A percentile compares a stretch with the other conserved stretches of the same genome.
phyloP scores from a whole-genome alignment of 2,797 vertebrate species.

The Sebastes cheni region DNA sequence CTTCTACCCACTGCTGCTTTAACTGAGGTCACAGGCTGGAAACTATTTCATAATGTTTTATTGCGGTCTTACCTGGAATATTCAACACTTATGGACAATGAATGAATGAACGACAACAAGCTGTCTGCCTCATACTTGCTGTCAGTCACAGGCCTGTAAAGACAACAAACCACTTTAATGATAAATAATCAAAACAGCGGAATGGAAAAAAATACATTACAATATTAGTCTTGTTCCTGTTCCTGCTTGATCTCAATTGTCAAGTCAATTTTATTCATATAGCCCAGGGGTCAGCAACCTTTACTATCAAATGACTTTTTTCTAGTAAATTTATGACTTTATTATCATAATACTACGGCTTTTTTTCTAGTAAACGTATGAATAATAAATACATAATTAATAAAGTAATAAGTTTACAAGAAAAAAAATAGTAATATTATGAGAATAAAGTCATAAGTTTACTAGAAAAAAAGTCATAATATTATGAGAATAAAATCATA shows the following conservation, averaged over 20 bases:
- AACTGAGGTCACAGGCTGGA: background rate
- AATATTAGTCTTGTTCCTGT: background rate
- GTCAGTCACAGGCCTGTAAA: constrained; percentile 17
- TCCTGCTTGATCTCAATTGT: background rate
- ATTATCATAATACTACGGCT: too few relatives aligned
- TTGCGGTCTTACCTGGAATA: constrained; percentile 41
- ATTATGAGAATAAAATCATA: too few relatives aligned
- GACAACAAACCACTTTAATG: background rate
- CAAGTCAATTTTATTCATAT: background rate
- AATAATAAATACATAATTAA: too few relatives aligned
- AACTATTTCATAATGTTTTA: background rate
- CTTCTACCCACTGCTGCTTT: too few relatives aligned
- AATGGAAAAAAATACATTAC: background rate
- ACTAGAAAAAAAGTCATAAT: too few relatives aligned
- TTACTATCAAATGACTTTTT: too few relatives aligned
- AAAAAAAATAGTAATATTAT: too few relatives aligned
- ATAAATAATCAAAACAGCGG: background rate
- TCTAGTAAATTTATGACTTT: too few relatives aligned
- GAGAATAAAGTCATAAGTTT: too few relatives aligned
- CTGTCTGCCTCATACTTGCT: constrained; percentile 1
- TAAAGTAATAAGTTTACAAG: too few relatives aligned
- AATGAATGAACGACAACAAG: background rate
- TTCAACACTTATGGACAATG: constrained; percentile 16
- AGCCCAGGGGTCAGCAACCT: too few relatives aligned
- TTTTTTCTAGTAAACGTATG: too few relatives aligned